Conservation (phyloP, 2,888 invertebrate species). For the Tenthredo livida region DNA sequence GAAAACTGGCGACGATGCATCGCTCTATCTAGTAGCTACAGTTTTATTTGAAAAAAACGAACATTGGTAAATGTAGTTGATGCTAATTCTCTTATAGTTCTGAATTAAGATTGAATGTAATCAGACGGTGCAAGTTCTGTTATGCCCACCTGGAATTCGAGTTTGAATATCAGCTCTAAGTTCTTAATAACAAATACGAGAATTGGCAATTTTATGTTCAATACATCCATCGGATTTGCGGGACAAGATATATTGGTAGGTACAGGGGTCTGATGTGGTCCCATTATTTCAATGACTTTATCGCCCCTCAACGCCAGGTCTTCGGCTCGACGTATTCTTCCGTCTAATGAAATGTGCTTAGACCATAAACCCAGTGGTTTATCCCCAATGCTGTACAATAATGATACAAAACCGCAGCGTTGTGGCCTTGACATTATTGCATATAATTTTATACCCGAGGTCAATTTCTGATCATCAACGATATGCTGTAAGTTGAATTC, state of each 20-base stretch:
- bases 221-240: conserved; percentile 41
- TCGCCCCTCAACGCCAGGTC: conserved; percentile 62
- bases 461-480: neutral
- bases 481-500: conserved; percentile 9
- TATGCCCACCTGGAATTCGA: conserved; percentile 53
- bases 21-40: conserved; percentile 48
- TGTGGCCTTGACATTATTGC: conserved; percentile 45
- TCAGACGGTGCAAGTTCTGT: neutral
- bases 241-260: conserved; percentile 59
- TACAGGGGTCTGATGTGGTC: conserved; percentile 58
- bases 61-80: neutral
- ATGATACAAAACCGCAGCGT: conserved; percentile 61
- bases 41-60: neutral
- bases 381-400: conserved; percentile 63
- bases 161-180: conserved; percentile 50
- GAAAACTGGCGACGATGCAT: conserved; percentile 53
- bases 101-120: neutral
- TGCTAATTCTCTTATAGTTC: neutral
- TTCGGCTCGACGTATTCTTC: conserved; percentile 61
- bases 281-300: conserved; percentile 64
- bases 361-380: conserved; percentile 63
- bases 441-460: neutral
- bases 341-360: conserved; percentile 61
- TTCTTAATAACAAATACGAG: conserved; percentile 51
- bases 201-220: conserved; percentile 52